phyloP scores from a whole-genome alignment of 2,888 invertebrate genomes.

The Drosophila helvetica region DNA sequence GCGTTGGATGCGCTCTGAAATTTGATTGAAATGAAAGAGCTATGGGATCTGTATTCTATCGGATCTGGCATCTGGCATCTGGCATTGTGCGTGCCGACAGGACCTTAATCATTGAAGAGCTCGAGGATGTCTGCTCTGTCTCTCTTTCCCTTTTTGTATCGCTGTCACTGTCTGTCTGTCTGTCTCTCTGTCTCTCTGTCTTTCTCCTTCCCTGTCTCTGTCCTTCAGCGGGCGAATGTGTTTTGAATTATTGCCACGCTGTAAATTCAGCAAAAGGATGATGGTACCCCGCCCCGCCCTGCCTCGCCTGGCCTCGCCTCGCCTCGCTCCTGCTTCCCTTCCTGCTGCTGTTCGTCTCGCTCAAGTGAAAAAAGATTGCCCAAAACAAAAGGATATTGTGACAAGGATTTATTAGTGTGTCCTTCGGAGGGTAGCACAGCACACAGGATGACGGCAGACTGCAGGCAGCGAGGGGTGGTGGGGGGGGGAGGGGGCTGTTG shows the following conservation, averaged over 20 bases:
- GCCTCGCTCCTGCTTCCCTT: constrained; percentile 11
- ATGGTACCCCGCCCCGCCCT: constrained; percentile 35
- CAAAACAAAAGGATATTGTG: constrained; percentile 78
- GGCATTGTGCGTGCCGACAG: constrained; percentile 69
- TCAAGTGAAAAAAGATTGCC: constrained; percentile 61
- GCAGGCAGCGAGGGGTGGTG: not conserved
- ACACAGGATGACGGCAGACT: not conserved
- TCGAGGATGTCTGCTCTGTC: constrained; percentile 44
- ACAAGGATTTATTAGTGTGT: constrained; percentile 75
- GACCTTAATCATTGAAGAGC: constrained; percentile 70
- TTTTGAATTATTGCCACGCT: constrained; percentile 74
- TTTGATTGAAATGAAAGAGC: not conserved
- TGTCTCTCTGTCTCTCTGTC: constrained; percentile 39
- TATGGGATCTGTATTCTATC: constrained; percentile 23
- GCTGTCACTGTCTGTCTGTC: constrained; percentile 2
- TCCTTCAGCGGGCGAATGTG: constrained; percentile 76
- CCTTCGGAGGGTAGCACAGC: constrained; percentile 16
- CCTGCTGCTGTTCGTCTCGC: constrained; percentile 1
- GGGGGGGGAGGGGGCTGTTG: constrained; percentile 24
- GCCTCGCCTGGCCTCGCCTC: too few species aligned
- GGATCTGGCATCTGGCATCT: constrained; percentile 58
- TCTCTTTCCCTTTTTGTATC: not conserved
- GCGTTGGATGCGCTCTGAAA: too few species aligned
- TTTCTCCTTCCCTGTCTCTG: constrained; percentile 11
- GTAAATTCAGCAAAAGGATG: constrained; percentile 76